A percentile compares a stretch with the other conserved stretches of the same genome.
Evolutionary conservation across 2,797 vertebrate genomes (phyloP).

Genomic region (Epinephelus malabaricus): DNA sequence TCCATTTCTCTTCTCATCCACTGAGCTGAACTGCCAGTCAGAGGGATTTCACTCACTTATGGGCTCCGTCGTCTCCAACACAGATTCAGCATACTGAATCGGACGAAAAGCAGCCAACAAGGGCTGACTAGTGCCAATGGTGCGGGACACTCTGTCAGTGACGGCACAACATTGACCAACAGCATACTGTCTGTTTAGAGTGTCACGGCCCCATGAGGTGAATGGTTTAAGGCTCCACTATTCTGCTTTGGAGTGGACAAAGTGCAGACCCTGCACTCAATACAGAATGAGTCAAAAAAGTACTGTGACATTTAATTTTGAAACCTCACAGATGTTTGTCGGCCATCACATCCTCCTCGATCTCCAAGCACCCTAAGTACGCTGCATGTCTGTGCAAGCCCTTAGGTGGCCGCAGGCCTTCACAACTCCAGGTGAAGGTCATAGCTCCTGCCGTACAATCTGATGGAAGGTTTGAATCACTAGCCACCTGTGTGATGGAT

Average conservation of each 20-base stretch:
- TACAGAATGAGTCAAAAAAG: neutral
- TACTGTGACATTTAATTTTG: neutral
- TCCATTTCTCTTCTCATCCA: too few relatives aligned
- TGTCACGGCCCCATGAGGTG: too few relatives aligned
- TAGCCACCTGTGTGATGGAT: neutral
- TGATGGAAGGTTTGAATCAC: conserved; percentile 5
- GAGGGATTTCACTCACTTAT: too few relatives aligned
- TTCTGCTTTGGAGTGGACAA: neutral
- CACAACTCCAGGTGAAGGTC: neutral
- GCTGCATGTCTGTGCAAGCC: neutral
- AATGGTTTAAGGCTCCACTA: neutral
- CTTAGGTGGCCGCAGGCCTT: neutral
- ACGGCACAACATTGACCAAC: too few relatives aligned
- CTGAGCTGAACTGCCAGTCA: too few relatives aligned
- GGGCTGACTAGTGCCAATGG: too few relatives aligned
- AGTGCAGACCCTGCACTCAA: neutral
- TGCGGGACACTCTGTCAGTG: too few relatives aligned
- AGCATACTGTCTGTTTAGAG: too few relatives aligned
- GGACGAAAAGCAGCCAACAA: too few relatives aligned
- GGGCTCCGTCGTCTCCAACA: rapidly evolving
- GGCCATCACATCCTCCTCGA: neutral
- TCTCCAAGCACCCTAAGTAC: neutral
- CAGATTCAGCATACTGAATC: too few relatives aligned
- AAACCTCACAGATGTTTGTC: neutral
- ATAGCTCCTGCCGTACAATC: neutral